These are phyloP conservation scores for Lypha dubia DNA, from an alignment of 2,888 invertebrate genomes.

Conservation along the genomic window DNA sequence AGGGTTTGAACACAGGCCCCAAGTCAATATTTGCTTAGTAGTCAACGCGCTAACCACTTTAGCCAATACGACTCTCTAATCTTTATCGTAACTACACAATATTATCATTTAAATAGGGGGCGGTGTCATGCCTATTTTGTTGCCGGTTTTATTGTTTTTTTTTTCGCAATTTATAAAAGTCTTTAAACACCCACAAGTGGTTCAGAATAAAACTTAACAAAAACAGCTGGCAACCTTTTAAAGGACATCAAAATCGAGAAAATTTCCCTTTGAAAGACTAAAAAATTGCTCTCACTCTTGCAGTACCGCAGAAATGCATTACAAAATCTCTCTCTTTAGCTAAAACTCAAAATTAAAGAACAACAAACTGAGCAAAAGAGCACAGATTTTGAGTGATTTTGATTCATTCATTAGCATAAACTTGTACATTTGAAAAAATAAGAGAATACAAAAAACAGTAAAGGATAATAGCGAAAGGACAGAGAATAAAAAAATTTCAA, in stretches of 20 bases:
- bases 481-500: conserved; percentile 12
- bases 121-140: no score
- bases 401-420: conserved; percentile 61
- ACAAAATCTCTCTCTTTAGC: conserved; percentile 27
- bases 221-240: conserved; percentile 42
- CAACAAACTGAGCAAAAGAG: neutral
- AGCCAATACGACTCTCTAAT: no score
- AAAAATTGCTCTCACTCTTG: neutral
- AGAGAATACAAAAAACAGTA: neutral
- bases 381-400: conserved; percentile 43
- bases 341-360: neutral
- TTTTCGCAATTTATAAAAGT: no score
- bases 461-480: neutral
- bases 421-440: neutral
- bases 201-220: conserved; percentile 5
- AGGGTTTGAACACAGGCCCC: no score
- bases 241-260: neutral
- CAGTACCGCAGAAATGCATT: neutral
- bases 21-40: no score
- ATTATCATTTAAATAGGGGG: no score
- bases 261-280: conserved; percentile 21
- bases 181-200: conserved; percentile 52
- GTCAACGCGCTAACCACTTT: no score
- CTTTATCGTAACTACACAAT: no score
- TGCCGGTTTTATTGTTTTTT: no score